Percentiles rank a stretch among this genome's conserved stretches.
Evolutionary conservation across 2,888 invertebrate species (phyloP).

Genomic region (Tinea pellionella): DNA sequence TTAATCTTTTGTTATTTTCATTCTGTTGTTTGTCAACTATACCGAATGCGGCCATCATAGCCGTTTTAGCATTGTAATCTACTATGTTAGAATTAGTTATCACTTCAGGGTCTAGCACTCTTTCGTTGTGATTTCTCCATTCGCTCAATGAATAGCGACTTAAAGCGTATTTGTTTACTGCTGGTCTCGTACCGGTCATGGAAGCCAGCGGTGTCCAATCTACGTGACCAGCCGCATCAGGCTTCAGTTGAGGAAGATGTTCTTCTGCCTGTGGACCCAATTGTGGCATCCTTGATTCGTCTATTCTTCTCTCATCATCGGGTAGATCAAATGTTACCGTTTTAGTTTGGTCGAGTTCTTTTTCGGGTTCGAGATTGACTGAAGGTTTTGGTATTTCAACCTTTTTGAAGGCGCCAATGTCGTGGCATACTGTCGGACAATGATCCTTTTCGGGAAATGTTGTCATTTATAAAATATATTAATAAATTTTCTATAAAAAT

Average conservation of each 20-base stretch:
- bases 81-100: constrained; percentile 67
- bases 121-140: constrained; percentile 74
- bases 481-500: background rate
- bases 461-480: constrained; percentile 18
- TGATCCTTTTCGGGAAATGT: constrained; percentile 38
- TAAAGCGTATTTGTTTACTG: constrained; percentile 80
- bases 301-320: background rate
- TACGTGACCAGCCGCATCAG: constrained; percentile 79
- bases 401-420: constrained; percentile 48
- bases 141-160: constrained; percentile 79
- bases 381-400: constrained; percentile 21
- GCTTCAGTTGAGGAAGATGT: constrained; percentile 46
- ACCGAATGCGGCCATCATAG: constrained; percentile 73
- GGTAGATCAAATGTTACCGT: background rate
- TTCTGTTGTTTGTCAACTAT: constrained; percentile 76
- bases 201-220: constrained; percentile 78
- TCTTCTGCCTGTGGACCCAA: background rate
- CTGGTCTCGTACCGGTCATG: constrained; percentile 79
- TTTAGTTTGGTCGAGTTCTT: constrained; percentile 20
- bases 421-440: constrained; percentile 45
- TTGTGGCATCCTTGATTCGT: background rate
- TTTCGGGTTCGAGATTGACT: constrained; percentile 3
- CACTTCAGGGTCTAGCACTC: constrained; percentile 56
- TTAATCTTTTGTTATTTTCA: constrained; percentile 74
- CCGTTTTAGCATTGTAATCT: constrained; percentile 73